Base-by-base conservation (phyloP, 2,797 vertebrate species). In the Natrix natrix region DNA sequence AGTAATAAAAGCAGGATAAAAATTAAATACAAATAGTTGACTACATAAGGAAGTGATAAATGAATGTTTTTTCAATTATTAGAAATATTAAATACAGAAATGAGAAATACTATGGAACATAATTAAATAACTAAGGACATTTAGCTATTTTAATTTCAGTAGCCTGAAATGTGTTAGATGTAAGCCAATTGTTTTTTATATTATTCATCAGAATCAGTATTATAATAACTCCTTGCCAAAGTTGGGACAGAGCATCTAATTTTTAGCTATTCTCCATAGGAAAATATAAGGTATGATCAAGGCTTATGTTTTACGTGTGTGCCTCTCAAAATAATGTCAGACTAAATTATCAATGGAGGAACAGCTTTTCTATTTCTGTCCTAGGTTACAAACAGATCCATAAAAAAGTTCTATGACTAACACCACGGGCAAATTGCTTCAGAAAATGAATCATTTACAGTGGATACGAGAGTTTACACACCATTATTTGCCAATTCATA, bases 201-300 rank as follows among this genome's bases (percentile, higher is more conserved):
- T 92, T 88, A 63, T 56, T 66, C 17, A 91, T 16, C 22, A 56
- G 28, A 63, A 28, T 10, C 90, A 94, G 37, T 0, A 88, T 59
- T 91, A 43, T 78, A 59, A 92, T 1, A 2, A 5, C 5, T 92
- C 92, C 60, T 89, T 91, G 37, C 59, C 8, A n/a, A 88, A 92
- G 2, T 60, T 1, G 17, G 92, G 57, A 59, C 91, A 90, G 92
- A 87, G 0, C 14, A 43, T 43, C 86, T 90, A 55, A 95, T 93
- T 92, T 8, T 66, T 92, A 69, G 37, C 7, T 90, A 89, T 59
- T 93, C 92, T 91, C 92, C 8, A 5, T 32, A 92, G 32, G 55
- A 93, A 91, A 95, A 94, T 95, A 61, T 37, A 93, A 94, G 95
- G 92, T 0, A 0, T 7, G 66, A 66, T 14, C 87, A 2, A 5